Base-by-base conservation (phyloP, 1,140 invertebrate genomes). In the Papilio machaon region DNA sequence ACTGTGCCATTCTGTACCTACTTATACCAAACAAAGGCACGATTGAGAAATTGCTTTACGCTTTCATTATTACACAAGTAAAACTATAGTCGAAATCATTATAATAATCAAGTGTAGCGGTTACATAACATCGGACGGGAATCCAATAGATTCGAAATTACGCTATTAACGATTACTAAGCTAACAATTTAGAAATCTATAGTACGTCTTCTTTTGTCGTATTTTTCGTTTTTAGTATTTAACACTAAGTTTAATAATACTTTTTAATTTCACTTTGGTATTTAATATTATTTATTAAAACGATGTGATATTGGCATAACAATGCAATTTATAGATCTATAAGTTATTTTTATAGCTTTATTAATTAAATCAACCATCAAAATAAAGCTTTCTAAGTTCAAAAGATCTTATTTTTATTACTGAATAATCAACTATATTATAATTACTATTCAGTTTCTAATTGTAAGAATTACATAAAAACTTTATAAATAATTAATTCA, bases 41-140 rank as follows among this genome's bases (percentile, higher is more conserved):
- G 49, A 76, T 76, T 76, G 74, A 76, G 74, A 76, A 76, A 76
- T 76, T 76, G 47, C 74, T 76, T 76, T 76, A 76, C 74, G 74
- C 74, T 52, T 76, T 76, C 74, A 38, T 76, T 76, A 76, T 76
- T 76, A 76, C 74, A 76, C 74, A 76, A 58, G 74, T 76, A 76
- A 19, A 54, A 76, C 49, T 38, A 54, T 76, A 19, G 49, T 76
- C n/a, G 11, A 76, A 52, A 76, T 76, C 49, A 54, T 58, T 76
- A 30, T 76, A 54, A 54, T 52, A 52, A 58, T 58, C 30, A 76
- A 76, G 74, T 76, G 23, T 52, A 54, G 13, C 74, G 74, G 49
- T 76, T 76, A 19, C 15, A 35, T 76, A 76, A 76, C 49, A 46
- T 23, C 13, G 8, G 15, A 49, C n/a, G 73, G 43, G 19, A 35